Conservation (phyloP, 2,797 vertebrate species). For the Parotocinclus haroldoi region DNA sequence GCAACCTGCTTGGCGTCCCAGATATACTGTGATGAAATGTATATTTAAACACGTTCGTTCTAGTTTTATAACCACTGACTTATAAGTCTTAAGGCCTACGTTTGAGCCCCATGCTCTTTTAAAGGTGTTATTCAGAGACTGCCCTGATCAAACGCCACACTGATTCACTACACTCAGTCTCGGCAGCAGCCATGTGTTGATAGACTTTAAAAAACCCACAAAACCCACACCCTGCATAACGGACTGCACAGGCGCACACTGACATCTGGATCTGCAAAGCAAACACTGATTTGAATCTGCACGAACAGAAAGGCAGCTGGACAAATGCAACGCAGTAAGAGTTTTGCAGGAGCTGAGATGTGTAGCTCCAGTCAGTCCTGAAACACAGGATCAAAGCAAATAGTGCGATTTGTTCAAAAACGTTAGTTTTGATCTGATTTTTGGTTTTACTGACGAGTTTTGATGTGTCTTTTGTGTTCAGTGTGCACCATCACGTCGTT, state of each 20-base stretch:
- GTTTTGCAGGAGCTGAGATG: not conserved
- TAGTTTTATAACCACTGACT: too few relatives aligned
- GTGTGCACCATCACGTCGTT: too few relatives aligned
- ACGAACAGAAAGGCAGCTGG: not conserved
- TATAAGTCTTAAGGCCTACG: not conserved
- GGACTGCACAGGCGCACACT: too few relatives aligned
- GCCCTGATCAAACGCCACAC: constrained; percentile 2
- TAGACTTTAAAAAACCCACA: constrained; percentile 8
- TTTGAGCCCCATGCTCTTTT: constrained; percentile 6
- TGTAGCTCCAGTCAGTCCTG: not conserved
- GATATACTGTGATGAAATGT: too few relatives aligned
- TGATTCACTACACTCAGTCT: not conserved
- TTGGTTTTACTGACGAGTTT: too few relatives aligned
- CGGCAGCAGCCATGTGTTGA: not conserved
- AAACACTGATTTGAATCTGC: constrained; percentile 3
- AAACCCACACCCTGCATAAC: not conserved
- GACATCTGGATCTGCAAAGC: not conserved
- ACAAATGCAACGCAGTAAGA: not conserved
- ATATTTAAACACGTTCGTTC: too few relatives aligned
- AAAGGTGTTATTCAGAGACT: constrained; percentile 7
- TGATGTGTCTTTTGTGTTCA: too few relatives aligned
- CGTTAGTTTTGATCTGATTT: not conserved
- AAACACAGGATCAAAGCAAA: not conserved
- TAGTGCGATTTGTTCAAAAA: too few relatives aligned
- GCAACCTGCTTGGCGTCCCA: too few relatives aligned